Evolutionary conservation across 2,888 invertebrate species (phyloP).

Genomic region (Catocala nupta): DNA sequence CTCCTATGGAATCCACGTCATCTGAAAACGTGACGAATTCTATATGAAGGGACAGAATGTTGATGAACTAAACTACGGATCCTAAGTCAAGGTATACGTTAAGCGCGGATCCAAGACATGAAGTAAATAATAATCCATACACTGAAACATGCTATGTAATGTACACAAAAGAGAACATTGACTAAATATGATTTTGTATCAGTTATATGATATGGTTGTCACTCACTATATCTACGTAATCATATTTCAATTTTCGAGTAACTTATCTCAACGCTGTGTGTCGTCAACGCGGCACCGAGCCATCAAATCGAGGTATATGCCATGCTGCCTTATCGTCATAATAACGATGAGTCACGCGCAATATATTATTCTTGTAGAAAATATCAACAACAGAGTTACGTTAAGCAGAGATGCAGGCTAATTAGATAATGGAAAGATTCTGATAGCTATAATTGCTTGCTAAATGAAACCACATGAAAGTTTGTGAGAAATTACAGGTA

Average conservation of each 20-base stretch:
- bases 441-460: neutral
- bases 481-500: neutral
- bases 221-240: constrained; percentile 36
- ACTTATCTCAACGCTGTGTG: constrained; percentile 6
- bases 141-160: constrained; percentile 26
- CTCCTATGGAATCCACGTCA: constrained; percentile 92
- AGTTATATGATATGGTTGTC: constrained; percentile 41
- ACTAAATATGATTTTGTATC: constrained; percentile 15
- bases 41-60: constrained; percentile 12
- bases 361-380: constrained; percentile 3
- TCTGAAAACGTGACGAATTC: constrained; percentile 69
- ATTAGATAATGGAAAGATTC: neutral
- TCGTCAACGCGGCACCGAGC: neutral
- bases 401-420: neutral
- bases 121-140: constrained; percentile 15
- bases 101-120: constrained; percentile 52
- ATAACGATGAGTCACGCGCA: neutral
- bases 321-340: neutral
- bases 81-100: constrained; percentile 50
- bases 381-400: constrained; percentile 4
- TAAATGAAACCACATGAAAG: constrained; percentile 1
- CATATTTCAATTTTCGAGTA: neutral
- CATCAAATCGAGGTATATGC: constrained; percentile 1
- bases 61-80: constrained; percentile 24
- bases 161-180: constrained; percentile 20